phyloP scores from a whole-genome alignment of 1,140 invertebrate species.

The Dufourea novaeangliae region DNA sequence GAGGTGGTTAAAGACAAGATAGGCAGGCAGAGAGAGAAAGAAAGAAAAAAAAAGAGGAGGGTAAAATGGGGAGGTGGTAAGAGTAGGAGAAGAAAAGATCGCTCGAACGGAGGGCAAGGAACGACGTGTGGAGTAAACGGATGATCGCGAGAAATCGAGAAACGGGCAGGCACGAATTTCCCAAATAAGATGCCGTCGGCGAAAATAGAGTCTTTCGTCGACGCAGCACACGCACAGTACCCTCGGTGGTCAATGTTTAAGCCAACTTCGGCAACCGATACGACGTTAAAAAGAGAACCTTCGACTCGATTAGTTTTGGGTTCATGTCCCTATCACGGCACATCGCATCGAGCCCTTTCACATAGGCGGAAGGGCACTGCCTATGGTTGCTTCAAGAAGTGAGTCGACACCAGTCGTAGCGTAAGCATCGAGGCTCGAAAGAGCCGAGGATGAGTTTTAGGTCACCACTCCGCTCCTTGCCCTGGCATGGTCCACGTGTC shows the following conservation, averaged over 20 bases:
- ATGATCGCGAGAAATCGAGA: neutral
- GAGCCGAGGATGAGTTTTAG: constrained; percentile 69
- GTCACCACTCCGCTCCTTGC: constrained; percentile 74
- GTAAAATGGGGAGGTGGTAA: neutral
- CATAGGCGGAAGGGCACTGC: constrained; percentile 78
- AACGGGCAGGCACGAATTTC: neutral
- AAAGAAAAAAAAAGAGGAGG: neutral
- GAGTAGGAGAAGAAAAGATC: too few species aligned
- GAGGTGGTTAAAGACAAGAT: neutral
- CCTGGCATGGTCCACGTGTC: constrained; percentile 68
- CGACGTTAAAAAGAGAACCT: constrained; percentile 54
- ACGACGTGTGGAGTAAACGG: constrained; percentile 45
- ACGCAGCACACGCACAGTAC: constrained; percentile 33
- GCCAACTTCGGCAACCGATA: constrained; percentile 19
- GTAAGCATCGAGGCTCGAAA: constrained; percentile 88
- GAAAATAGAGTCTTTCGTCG: constrained; percentile 49
- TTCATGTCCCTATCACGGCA: constrained; percentile 90
- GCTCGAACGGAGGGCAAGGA: constrained; percentile 39
- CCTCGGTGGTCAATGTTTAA: constrained; percentile 28
- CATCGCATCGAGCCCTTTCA: constrained; percentile 81
- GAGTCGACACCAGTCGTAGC: constrained; percentile 92
- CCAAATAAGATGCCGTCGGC: constrained; percentile 6
- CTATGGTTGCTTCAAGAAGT: constrained; percentile 94
- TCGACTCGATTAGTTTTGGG: constrained; percentile 76
- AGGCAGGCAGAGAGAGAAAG: neutral